Evolutionary conservation across 1,140 invertebrate species (phyloP).

Genomic region (Tetranychus cinnabarinus): DNA sequence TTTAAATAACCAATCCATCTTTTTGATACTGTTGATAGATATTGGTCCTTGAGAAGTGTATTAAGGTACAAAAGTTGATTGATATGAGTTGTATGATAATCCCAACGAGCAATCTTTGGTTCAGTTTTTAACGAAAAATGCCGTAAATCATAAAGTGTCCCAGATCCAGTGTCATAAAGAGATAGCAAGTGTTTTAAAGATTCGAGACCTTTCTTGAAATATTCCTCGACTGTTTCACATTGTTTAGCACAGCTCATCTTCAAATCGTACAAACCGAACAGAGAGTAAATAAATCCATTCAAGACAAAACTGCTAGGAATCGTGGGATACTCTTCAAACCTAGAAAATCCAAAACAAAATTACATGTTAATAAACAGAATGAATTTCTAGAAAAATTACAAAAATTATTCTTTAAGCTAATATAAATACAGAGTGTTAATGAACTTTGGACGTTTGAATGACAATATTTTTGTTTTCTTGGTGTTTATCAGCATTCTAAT

Average conservation of each 20-base stretch:
- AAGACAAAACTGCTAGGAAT: conserved; percentile 79
- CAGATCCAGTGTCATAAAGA: conserved; percentile 81
- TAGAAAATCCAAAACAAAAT: not conserved
- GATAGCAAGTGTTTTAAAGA: conserved; percentile 71
- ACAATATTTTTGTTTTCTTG: too few relatives aligned
- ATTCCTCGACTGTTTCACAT: conserved; percentile 36
- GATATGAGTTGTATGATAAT: conserved; percentile 94
- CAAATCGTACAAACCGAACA: conserved; percentile 84
- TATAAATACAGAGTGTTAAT: too few relatives aligned
- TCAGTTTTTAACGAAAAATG: conserved; percentile 61
- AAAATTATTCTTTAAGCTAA: too few relatives aligned
- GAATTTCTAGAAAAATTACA: not conserved
- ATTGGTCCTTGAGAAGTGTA: conserved; percentile 53
- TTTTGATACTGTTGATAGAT: conserved; percentile 59
- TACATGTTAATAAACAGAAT: not conserved
- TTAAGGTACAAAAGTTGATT: conserved; percentile 76
- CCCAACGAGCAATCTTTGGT: conserved; percentile 70
- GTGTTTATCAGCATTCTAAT: too few relatives aligned
- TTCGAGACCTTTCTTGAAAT: conserved; percentile 62
- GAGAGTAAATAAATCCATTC: conserved; percentile 94
- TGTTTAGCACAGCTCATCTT: conserved; percentile 31
- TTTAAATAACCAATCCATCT: conserved; percentile 88
- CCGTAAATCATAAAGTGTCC: conserved; percentile 85
- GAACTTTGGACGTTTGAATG: too few relatives aligned
- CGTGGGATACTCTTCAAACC: conserved; percentile 93